These are phyloP conservation scores for Bothrops jararaca DNA, from an alignment of 2,113 vertebrate species.

Conservation along the genomic window DNA sequence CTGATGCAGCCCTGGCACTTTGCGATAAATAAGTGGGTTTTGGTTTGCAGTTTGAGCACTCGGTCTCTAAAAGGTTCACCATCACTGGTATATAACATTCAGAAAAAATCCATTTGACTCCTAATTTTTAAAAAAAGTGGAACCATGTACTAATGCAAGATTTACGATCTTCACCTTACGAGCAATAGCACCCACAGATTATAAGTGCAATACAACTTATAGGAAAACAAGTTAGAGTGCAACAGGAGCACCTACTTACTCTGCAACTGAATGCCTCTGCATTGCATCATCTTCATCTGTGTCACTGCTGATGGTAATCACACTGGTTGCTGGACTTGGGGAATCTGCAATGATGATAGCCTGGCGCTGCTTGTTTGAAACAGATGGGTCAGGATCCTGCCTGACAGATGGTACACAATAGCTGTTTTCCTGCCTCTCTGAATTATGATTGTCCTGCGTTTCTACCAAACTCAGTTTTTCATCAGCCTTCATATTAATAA, in stretches of 20 bases:
- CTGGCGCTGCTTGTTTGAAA: constrained; percentile 81
- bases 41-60: no score
- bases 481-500: constrained; percentile 80
- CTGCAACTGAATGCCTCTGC: constrained; percentile 77
- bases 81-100: neutral
- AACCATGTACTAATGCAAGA: neutral
- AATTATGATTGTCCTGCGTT: constrained; percentile 74
- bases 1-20: no score
- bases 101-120: neutral
- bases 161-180: neutral
- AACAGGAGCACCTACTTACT: constrained; percentile 75
- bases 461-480: constrained; percentile 75
- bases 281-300: constrained; percentile 82
- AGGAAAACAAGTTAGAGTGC: neutral
- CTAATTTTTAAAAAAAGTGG: neutral
- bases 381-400: constrained; percentile 68
- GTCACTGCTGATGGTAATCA: constrained; percentile 97
- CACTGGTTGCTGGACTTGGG: constrained; percentile 86
- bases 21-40: no score
- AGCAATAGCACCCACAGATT: neutral
- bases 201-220: neutral
- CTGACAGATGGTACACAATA: constrained; percentile 68
- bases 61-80: no score
- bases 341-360: constrained; percentile 84
- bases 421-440: constrained; percentile 62